Evolutionary conservation across 2,113 vertebrate species (phyloP), one percentile per base, ranked within the genome.

Genomic region (Calonectris borealis): DNA sequence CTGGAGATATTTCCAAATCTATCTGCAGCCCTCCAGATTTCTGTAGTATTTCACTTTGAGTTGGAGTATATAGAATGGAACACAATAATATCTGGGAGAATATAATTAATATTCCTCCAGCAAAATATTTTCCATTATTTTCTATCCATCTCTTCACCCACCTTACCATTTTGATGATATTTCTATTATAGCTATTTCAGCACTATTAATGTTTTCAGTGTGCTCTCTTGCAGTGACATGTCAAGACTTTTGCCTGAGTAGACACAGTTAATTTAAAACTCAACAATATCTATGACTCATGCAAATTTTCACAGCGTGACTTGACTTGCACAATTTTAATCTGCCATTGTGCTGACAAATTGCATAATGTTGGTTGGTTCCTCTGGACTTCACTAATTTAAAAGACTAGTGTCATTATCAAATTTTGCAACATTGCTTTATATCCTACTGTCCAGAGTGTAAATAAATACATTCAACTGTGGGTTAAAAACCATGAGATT

Each of bases 201-300:
- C 61, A 60, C 15, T 84, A 27, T 71, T 79, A 90, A 64, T 65
- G 13, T 61, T 89, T 86, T 71, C 64, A 46, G 17, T 49, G 10
- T 65, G 21, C 26, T 92, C 22, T 57, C 44, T 90, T 89, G 44
- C 76, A 91, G 65, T 91, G 77, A 82, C 72, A n/a, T 86, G 83
- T 89, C 83, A 94, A 86, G 79, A 66, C 71, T 90, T 96, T 80
- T 90, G 25, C 64, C 71, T 90, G 38, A 91, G 34, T 65, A 89
- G 65, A 71, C 34, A 72, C 20, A 64, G 44, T 49, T 83, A 92
- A 91, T 91, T 91, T 94, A 65, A 90, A 94, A 82, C 61, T 86
- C 65, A 76, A 44, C 44, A 69, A 57, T 38, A 27, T 76, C n/a
- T 46, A 14, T 65, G 58, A 79, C 21, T 93, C 57, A 87, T 91